Evolutionary conservation across 2,888 invertebrate species (phyloP).

Genomic region (Clepsis dumicolana): DNA sequence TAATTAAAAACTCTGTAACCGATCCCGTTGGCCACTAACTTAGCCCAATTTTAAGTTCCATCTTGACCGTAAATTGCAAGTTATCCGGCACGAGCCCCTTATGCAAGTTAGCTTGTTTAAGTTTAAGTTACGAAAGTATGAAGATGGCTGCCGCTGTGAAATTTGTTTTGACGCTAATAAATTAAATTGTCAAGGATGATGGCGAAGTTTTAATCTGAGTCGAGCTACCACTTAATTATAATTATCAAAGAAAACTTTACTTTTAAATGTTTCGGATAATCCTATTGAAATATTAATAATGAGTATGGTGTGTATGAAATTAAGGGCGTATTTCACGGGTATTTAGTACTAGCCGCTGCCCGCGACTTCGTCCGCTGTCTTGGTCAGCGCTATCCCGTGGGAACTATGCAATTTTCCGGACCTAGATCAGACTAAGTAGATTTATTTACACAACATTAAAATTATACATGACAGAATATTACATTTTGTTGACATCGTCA

Average conservation of each 20-base stretch:
- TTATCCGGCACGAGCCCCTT: slow-evolving; percentile 68
- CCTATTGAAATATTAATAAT: neutral
- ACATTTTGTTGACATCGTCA: no score
- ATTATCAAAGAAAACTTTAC: neutral
- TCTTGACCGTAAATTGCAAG: slow-evolving; percentile 75
- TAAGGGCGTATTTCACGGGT: no score
- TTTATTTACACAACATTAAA: no score
- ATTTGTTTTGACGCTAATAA: slow-evolving; percentile 32
- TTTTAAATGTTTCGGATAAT: neutral
- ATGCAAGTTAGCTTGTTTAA: slow-evolving; percentile 68
- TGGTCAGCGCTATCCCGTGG: no score
- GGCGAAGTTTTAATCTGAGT: neutral
- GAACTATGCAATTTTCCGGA: no score
- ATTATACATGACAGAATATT: no score
- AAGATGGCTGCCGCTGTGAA: slow-evolving; percentile 20
- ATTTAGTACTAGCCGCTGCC: no score
- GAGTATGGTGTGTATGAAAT: no score
- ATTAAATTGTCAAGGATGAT: slow-evolving; percentile 17
- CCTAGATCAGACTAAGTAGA: no score
- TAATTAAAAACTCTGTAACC: slow-evolving; percentile 48
- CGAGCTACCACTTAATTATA: neutral
- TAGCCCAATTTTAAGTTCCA: slow-evolving; percentile 71
- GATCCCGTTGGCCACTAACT: slow-evolving; percentile 59
- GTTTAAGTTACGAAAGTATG: slow-evolving; percentile 63
- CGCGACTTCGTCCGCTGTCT: no score